These are phyloP conservation scores for Myotis planiceps DNA, from an alignment of 2,797 vertebrate genomes.

Conservation along the genomic window DNA sequence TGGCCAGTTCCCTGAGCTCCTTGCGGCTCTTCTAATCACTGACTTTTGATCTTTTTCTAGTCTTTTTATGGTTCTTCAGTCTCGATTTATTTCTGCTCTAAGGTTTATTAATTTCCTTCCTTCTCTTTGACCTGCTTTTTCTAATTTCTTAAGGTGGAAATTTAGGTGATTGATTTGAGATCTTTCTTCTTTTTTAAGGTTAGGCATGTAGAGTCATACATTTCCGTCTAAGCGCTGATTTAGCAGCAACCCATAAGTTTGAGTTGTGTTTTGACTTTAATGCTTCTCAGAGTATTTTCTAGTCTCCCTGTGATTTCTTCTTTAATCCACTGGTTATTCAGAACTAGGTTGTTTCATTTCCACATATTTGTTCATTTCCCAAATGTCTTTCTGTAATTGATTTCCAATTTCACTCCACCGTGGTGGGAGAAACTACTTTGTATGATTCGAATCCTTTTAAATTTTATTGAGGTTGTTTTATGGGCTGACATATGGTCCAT, in stretches of 20 bases:
- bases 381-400: neutral
- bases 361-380: neutral
- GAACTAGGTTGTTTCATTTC: neutral
- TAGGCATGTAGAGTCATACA: neutral
- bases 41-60: neutral
- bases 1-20: neutral
- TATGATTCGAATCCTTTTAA: neutral
- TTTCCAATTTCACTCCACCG: neutral
- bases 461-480: neutral
- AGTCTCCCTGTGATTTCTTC: neutral
- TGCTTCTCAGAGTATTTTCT: slow-evolving; percentile 19
- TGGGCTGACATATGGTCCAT: neutral
- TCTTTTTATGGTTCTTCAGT: neutral
- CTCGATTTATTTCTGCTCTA: neutral
- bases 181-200: slow-evolving; percentile 26
- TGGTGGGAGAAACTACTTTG: neutral
- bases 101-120: slow-evolving; percentile 17
- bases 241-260: neutral
- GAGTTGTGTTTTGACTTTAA: neutral
- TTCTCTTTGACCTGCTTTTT: neutral
- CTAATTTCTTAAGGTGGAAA: slow-evolving; percentile 40
- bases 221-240: neutral
- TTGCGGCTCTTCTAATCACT: neutral
- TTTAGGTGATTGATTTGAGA: slow-evolving; percentile 1
- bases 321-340: neutral